Evolutionary conservation across 2,888 invertebrate genomes (phyloP).

Genomic region (Drosophila paramelanica): DNA sequence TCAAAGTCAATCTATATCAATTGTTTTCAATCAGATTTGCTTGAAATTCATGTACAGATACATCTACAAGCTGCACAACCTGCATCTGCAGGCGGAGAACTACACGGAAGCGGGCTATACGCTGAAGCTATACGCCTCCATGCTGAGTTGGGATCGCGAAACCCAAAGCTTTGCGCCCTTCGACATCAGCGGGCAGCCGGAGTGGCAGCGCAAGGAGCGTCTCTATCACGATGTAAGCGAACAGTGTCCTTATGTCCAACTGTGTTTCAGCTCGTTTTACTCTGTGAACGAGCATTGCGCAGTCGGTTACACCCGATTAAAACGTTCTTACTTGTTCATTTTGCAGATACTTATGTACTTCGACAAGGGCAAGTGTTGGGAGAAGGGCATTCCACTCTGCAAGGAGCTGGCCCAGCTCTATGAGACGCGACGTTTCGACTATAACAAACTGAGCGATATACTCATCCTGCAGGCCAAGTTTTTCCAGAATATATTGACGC

Average conservation of each 20-base stretch:
- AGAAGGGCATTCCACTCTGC: conserved; percentile 96
- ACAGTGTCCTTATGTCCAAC: too few relatives aligned
- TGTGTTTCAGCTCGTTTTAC: too few relatives aligned
- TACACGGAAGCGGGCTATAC: conserved; percentile 98
- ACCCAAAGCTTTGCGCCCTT: conserved; percentile 86
- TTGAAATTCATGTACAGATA: conserved; percentile 86
- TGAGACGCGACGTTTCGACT: conserved; percentile 94
- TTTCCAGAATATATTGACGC: conserved; percentile 94
- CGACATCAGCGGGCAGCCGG: conserved; percentile 91
- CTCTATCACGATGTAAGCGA: conserved; percentile 89
- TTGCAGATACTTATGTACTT: conserved; percentile 93
- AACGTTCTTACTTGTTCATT: background rate
- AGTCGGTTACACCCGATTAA: too few relatives aligned
- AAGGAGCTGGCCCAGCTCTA: conserved; percentile 95
- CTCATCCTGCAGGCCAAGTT: conserved; percentile 95
- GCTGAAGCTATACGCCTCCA: conserved; percentile 96
- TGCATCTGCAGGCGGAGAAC: conserved; percentile 96
- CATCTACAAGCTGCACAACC: conserved; percentile 96
- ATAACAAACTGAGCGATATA: conserved; percentile 93
- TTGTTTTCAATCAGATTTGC: background rate
- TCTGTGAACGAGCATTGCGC: too few relatives aligned
- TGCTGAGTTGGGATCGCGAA: conserved; percentile 92
- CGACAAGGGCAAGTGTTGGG: conserved; percentile 98
- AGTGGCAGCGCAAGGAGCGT: conserved; percentile 95
- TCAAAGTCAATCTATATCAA: background rate